Conservation (phyloP, 1,140 invertebrate genomes). For the Drosophila sp. region DNA sequence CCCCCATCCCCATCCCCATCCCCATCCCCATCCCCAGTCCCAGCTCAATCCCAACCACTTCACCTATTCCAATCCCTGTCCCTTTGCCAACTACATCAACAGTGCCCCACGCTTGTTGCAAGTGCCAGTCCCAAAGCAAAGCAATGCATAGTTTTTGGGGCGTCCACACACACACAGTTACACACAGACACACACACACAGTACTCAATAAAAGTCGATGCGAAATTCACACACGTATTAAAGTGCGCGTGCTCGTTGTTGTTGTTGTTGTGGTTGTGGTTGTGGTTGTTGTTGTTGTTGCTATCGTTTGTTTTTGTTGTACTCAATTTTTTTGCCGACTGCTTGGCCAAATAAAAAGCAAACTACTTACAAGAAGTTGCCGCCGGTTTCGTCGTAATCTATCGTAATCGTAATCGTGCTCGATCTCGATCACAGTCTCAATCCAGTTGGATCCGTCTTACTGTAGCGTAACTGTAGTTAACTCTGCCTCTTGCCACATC, state of each 20-base stretch:
- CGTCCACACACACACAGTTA: constrained; percentile 30
- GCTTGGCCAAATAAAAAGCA: constrained; percentile 45
- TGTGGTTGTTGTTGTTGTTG: constrained; percentile 2
- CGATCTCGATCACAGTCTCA: constrained; percentile 47
- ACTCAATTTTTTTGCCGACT: no score
- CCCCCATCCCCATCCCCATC: background rate
- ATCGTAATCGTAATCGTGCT: constrained; percentile 19
- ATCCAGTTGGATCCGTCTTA: background rate
- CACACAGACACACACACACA: constrained; percentile 31
- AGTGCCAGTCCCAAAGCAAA: constrained; percentile 35
- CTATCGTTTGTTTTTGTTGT: constrained; percentile 1
- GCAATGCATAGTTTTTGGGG: constrained; percentile 65
- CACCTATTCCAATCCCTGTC: no score
- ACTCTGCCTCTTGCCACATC: background rate
- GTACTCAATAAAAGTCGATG: constrained; percentile 53
- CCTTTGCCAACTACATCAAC: no score
- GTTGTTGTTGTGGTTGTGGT: background rate
- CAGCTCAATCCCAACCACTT: no score
- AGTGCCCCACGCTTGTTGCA: background rate
- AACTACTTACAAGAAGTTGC: constrained; percentile 43
- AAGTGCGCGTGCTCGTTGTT: constrained; percentile 50
- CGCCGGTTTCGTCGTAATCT: constrained; percentile 35
- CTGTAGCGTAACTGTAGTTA: constrained; percentile 18
- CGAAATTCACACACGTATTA: constrained; percentile 71
- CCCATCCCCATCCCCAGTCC: background rate